A percentile compares a stretch with the other conserved stretches of the same genome.
Evolutionary conservation across 2,797 vertebrate species (phyloP).

Genomic region (Cetoscarus ocellatus): DNA sequence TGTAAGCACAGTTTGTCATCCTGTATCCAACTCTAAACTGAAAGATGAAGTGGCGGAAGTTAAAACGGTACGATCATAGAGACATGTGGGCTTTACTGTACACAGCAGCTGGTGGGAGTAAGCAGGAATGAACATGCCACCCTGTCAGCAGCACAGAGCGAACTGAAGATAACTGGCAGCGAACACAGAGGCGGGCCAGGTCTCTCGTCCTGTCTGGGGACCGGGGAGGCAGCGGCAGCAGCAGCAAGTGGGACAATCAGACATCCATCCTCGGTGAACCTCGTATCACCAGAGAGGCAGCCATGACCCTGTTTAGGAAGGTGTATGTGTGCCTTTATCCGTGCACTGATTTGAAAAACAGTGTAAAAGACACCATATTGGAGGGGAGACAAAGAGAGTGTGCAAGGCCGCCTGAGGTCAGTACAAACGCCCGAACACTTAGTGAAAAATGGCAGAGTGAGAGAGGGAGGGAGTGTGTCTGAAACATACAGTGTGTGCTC

Average conservation of each 20-base stretch:
- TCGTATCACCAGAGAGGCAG: slow-evolving; percentile 61
- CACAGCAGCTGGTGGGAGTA: slow-evolving; percentile 61
- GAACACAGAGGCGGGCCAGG: slow-evolving; percentile 40
- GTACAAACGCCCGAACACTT: slow-evolving; percentile 8
- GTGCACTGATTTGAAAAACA: slow-evolving; percentile 22
- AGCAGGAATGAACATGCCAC: slow-evolving; percentile 59
- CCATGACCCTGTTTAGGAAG: slow-evolving; percentile 66
- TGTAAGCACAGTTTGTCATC: not conserved
- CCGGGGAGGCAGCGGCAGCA: slow-evolving; percentile 46
- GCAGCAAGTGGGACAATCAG: slow-evolving; percentile 72
- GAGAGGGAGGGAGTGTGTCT: slow-evolving; percentile 8
- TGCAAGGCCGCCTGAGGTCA: slow-evolving; percentile 13
- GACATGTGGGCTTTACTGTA: slow-evolving; percentile 52
- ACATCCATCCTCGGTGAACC: slow-evolving; percentile 63
- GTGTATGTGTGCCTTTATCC: slow-evolving; percentile 2
- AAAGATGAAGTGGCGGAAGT: slow-evolving; percentile 43
- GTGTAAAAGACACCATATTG: slow-evolving; percentile 38
- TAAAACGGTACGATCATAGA: slow-evolving; percentile 34
- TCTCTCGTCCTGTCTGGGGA: slow-evolving; percentile 63
- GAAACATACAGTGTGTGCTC: slow-evolving; percentile 8
- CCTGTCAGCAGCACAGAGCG: slow-evolving; percentile 52
- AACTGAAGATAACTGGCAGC: slow-evolving; percentile 37
- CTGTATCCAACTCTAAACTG: slow-evolving; percentile 19
- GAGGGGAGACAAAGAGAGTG: slow-evolving; percentile 17
- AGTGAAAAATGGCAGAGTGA: slow-evolving; percentile 19